Conservation (phyloP, 2,797 vertebrate genomes). For the Pyrrhura leucotis region DNA sequence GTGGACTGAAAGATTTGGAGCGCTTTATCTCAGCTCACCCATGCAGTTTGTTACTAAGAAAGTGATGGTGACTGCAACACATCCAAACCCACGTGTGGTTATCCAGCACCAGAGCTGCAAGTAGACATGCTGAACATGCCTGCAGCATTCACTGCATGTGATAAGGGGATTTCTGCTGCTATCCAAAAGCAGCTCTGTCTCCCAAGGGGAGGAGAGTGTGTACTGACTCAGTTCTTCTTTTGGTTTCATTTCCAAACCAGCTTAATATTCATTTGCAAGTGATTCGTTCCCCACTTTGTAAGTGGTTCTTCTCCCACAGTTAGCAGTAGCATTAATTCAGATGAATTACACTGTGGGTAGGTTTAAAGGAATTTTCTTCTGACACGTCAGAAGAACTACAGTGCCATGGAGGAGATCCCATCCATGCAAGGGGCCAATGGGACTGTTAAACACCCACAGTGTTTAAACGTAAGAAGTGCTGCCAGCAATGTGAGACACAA, state of each 20-base stretch:
- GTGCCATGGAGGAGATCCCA: not conserved
- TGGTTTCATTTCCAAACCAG: constrained; percentile 29
- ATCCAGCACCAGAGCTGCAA: not conserved
- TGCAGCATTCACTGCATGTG: not conserved
- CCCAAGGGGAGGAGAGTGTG: not conserved
- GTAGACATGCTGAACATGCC: not conserved
- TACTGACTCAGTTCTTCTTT: not conserved
- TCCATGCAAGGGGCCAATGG: not conserved
- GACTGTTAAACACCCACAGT: not conserved
- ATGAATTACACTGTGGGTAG: constrained; percentile 1
- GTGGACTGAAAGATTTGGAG: not conserved
- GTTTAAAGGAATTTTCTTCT: constrained; percentile 10
- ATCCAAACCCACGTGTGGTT: not conserved
- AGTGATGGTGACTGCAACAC: constrained; percentile 20
- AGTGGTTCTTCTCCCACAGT: constrained; percentile 34
- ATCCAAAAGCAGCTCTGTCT: constrained; percentile 16
- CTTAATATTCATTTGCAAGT: constrained; percentile 64
- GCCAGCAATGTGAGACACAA: not conserved
- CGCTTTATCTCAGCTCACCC: constrained; percentile 49
- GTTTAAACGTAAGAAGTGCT: not conserved
- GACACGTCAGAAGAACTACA: not conserved
- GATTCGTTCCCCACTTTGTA: constrained; percentile 52
- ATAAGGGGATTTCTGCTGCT: constrained; percentile 39
- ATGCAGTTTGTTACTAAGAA: constrained; percentile 36
- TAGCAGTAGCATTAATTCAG: constrained; percentile 35